Conservation (phyloP, 2,888 invertebrate genomes). For the Harpalus rufipes region DNA sequence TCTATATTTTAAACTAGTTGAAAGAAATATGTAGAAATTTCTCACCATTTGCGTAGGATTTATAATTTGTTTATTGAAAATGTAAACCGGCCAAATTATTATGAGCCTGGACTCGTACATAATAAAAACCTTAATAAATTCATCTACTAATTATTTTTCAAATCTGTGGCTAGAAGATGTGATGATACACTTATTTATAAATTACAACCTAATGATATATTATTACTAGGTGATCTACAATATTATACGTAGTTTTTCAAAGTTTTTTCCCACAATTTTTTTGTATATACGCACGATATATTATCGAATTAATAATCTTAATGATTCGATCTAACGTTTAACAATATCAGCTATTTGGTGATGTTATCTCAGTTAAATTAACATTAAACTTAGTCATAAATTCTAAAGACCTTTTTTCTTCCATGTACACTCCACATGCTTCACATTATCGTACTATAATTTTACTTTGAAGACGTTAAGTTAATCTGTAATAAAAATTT, state of each 20-base stretch:
- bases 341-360: constrained; percentile 1
- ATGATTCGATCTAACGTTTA: not conserved
- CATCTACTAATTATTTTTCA: not conserved
- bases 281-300: not conserved
- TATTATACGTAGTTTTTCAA: not conserved
- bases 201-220: not conserved
- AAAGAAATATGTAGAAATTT: too few species aligned
- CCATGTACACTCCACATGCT: too few species aligned
- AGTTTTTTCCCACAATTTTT: not conserved
- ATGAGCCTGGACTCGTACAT: too few species aligned
- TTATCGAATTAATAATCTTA: not conserved
- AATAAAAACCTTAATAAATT: not conserved
- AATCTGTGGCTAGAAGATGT: not conserved
- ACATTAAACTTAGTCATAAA: not conserved
- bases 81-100: too few species aligned
- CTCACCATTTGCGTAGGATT: too few species aligned
- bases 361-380: not conserved
- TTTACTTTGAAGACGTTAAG: too few species aligned
- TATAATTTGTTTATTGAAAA: too few species aligned
- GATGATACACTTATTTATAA: not conserved
- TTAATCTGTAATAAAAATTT: too few species aligned
- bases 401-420: too few species aligned
- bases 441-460: too few species aligned
- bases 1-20: too few species aligned
- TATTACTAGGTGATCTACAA: constrained; percentile 3